Evolutionary conservation across 1,140 invertebrate genomes (phyloP).

Genomic region (Popillia japonica): DNA sequence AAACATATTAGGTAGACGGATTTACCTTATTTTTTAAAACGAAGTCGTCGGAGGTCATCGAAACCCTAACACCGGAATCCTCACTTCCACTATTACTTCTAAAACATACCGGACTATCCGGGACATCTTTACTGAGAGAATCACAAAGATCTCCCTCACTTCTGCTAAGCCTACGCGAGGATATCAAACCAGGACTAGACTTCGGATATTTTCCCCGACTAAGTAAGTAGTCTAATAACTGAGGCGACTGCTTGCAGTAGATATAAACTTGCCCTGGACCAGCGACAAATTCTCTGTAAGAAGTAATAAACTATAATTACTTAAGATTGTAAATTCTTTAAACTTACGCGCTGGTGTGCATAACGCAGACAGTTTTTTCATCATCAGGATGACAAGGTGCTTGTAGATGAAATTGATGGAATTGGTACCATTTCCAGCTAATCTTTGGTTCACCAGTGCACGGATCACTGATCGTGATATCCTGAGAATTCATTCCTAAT

Average conservation of each 20-base stretch:
- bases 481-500: constrained; percentile 60
- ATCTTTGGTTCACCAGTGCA: constrained; percentile 61
- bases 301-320: constrained; percentile 35
- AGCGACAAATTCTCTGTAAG: constrained; percentile 61
- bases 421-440: constrained; percentile 64
- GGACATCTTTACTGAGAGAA: constrained; percentile 38
- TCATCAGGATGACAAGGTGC: constrained; percentile 62
- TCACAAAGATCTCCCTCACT: constrained; percentile 64
- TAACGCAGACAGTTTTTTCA: constrained; percentile 64
- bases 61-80: constrained; percentile 55
- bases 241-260: constrained; percentile 62
- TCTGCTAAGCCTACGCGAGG: constrained; percentile 60
- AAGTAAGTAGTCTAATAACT: constrained; percentile 61
- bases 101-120: constrained; percentile 51
- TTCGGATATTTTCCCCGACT: constrained; percentile 61
- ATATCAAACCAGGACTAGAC: constrained; percentile 44
- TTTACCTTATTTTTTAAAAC: constrained; percentile 42
- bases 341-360: constrained; percentile 63
- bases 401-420: constrained; percentile 64
- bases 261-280: constrained; percentile 64
- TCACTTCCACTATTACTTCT: constrained; percentile 54
- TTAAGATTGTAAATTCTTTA: constrained; percentile 5
- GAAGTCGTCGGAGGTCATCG: constrained; percentile 54
- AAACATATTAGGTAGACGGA: background rate
- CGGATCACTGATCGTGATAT: constrained; percentile 63